Evolutionary conservation across 2,888 invertebrate species (phyloP), one percentile per base, ranked within the genome.

Genomic region (Athrips mouffetella): DNA sequence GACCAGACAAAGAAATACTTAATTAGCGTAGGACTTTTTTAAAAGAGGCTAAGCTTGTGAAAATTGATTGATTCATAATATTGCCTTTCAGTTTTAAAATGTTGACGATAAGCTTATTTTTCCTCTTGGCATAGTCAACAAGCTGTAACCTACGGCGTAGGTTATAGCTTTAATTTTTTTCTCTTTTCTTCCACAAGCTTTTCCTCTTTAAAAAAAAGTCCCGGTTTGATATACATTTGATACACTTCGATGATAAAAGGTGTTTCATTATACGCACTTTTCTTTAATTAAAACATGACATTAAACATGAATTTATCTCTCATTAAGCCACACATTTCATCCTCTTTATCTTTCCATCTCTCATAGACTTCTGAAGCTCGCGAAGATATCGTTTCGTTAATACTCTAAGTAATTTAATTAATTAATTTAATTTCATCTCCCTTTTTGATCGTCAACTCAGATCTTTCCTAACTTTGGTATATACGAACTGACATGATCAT

Each of bases 371-470:
- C 49, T 35, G 45, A 53, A 44, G 53, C 51, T 58, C 44, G 54
- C 57, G 50, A 40, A 30, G 60, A 62, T 37, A 48, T 48, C 45
- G 35, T 55, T 57, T 50, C 51, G 52, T 58, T 51, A 53, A 53
- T 53, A 52, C 52, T 52, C 35, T 49, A 55, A 51, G 53, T 57
- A 57, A 62, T 63, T 63, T 55, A 44, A 51, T 51, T 59, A 63
- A 60, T 63, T 62, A 62, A 59, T 63, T 59, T 53, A 56, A 63
- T 60, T 60, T 59, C 30, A 11, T 50, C 37, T 54, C 39, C 44
- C 45, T 41, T 39, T 54, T 35, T 39, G 39, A 13, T 49, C 23
- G 44, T 49, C 49, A 50, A 40, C 47, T 11, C 27, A 35, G 48
- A 48, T 51, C 48, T 48, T 29, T 37, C 21, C 5, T 37, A 21